Percentiles rank a stretch among this genome's conserved stretches.
Conservation (phyloP, 2,888 invertebrate genomes). For the Hydrotaea diabolus region DNA sequence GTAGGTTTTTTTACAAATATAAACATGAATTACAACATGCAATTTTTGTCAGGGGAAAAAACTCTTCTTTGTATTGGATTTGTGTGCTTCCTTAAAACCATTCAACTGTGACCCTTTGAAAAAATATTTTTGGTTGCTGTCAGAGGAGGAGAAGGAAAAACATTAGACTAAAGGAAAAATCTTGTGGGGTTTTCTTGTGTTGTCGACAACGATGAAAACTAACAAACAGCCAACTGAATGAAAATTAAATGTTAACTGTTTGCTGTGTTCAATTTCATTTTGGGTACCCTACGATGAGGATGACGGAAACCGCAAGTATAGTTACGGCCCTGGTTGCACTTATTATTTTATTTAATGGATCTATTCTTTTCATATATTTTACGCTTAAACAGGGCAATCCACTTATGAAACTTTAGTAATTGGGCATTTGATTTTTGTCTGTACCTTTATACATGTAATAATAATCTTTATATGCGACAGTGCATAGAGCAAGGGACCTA, state of each 20-base stretch:
- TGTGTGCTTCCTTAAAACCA: conserved; percentile 63
- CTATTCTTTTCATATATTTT: too few species aligned
- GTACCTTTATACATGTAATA: too few species aligned
- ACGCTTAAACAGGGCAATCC: too few species aligned
- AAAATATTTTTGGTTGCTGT: background rate
- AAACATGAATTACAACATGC: conserved; percentile 63
- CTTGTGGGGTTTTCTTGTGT: background rate
- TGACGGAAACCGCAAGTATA: too few species aligned
- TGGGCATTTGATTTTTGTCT: too few species aligned
- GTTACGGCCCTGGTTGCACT: too few species aligned
- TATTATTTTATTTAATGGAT: too few species aligned
- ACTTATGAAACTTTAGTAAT: too few species aligned
- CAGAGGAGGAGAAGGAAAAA: too few species aligned
- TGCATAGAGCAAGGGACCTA: too few species aligned
- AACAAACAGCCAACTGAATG: background rate
- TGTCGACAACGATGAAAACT: background rate
- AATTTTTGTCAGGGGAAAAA: conserved; percentile 39
- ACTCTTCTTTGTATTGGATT: conserved; percentile 31
- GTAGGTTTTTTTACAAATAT: conserved; percentile 18
- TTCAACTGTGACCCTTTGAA: conserved; percentile 64
- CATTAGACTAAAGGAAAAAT: background rate
- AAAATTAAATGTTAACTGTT: conserved; percentile 37
- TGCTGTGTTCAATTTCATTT: background rate
- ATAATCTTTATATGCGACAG: too few species aligned
- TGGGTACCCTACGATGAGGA: background rate